Percentiles rank a stretch among this genome's conserved stretches.
These are phyloP conservation scores for Salvator merianae DNA, from an alignment of 2,113 vertebrate species.

Conservation along the genomic window DNA sequence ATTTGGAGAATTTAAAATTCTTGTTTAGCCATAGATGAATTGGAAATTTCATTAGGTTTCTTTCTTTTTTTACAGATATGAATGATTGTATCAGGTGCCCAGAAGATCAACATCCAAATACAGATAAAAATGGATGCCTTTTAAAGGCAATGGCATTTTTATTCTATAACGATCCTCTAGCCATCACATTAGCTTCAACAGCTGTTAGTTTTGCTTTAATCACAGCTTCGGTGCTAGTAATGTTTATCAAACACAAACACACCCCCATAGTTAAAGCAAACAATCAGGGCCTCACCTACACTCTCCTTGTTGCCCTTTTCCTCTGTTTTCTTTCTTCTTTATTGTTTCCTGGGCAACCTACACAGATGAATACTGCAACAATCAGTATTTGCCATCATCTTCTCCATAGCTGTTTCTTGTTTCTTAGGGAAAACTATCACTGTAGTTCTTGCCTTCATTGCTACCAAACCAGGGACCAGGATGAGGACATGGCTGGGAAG, in stretches of 20 bases:
- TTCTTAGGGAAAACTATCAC: not conserved
- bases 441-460: not conserved
- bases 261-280: not conserved
- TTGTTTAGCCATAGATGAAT: too few species aligned
- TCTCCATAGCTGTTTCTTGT: conserved; percentile 18
- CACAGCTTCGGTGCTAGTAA: not conserved
- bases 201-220: too few species aligned
- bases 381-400: not conserved
- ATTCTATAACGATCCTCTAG: not conserved
- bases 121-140: not conserved
- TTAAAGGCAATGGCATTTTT: not conserved
- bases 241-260: not conserved
- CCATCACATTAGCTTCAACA: not conserved
- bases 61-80: not conserved
- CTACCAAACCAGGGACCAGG: not conserved
- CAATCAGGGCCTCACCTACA: not conserved
- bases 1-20: not conserved
- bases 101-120: not conserved
- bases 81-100: not conserved
- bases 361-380: not conserved
- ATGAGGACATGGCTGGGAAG: not conserved
- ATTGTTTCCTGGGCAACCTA: not conserved
- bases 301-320: not conserved
- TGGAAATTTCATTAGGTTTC: not conserved
- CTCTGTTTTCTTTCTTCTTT: conserved; percentile 2